phyloP scores from a whole-genome alignment of 2,888 invertebrate genomes.

The Punctoribates punctum region DNA sequence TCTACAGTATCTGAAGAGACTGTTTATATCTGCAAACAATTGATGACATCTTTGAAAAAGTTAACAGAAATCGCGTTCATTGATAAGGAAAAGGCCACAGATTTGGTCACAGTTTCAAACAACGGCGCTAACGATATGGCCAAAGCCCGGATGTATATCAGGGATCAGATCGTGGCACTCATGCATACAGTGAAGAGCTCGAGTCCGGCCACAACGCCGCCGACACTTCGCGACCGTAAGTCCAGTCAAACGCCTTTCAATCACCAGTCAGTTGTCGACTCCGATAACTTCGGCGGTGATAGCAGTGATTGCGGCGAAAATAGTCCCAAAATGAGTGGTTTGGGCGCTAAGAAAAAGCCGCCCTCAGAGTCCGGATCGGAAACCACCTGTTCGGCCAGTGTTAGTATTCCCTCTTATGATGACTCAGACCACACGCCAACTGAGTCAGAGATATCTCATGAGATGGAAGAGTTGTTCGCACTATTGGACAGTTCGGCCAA shows the following conservation, averaged over 20 bases:
- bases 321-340: conserved; percentile 43
- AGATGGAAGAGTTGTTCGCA: conserved; percentile 48
- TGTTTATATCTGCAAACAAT: conserved; percentile 77
- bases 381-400: conserved; percentile 46
- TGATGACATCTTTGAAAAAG: conserved; percentile 69
- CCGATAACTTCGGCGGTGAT: conserved; percentile 20
- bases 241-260: conserved; percentile 22
- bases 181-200: conserved; percentile 46
- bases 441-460: conserved; percentile 48
- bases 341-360: conserved; percentile 40
- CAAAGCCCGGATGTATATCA: conserved; percentile 47
- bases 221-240: background rate
- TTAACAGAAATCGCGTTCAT: conserved; percentile 58
- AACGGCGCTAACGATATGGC: conserved; percentile 42
- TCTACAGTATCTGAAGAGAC: conserved; percentile 64
- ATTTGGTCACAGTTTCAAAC: background rate
- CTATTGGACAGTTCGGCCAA: conserved; percentile 23
- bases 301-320: conserved; percentile 45
- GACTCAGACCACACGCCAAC: conserved; percentile 47
- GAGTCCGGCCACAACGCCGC: background rate
- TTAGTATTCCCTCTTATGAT: conserved; percentile 48
- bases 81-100: conserved; percentile 30
- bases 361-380: conserved; percentile 48
- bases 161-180: conserved; percentile 47
- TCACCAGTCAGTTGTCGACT: background rate